phyloP scores from a whole-genome alignment of 1,140 invertebrate genomes.

The Daktulosphaira vitifoliae region DNA sequence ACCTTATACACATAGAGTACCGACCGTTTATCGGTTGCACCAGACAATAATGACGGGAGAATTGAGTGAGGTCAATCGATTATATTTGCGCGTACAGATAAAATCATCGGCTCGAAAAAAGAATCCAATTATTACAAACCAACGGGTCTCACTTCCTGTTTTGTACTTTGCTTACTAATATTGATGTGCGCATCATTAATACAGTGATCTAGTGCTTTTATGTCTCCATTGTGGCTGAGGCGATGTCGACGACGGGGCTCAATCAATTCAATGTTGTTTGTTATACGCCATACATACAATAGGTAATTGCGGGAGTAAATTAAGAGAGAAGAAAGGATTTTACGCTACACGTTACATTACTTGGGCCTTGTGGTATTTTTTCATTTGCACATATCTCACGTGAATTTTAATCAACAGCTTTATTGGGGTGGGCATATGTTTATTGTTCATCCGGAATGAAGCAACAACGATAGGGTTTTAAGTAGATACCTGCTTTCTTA shows the following conservation, averaged over 20 bases:
- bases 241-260: not conserved
- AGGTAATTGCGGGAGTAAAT: too few species aligned
- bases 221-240: not conserved
- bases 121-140: constrained; percentile 31
- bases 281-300: too few species aligned
- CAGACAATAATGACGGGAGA: too few species aligned
- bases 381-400: not conserved
- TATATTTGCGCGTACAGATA: too few species aligned
- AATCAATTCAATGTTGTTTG: constrained; percentile 24
- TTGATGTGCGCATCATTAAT: not conserved
- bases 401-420: not conserved
- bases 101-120: not conserved
- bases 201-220: not conserved
- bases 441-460: too few species aligned
- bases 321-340: too few species aligned
- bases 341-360: not conserved
- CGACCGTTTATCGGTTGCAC: too few species aligned
- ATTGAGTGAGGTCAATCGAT: too few species aligned
- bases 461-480: too few species aligned
- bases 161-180: not conserved
- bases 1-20: too few species aligned
- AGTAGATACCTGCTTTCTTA: too few species aligned
- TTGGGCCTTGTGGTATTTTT: too few species aligned
- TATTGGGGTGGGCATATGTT: not conserved
- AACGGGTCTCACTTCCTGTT: constrained; percentile 14